Evolutionary conservation across 2,113 vertebrate species (phyloP), one percentile per base, ranked within the genome.

Genomic region (Pelodiscus sinensis): DNA sequence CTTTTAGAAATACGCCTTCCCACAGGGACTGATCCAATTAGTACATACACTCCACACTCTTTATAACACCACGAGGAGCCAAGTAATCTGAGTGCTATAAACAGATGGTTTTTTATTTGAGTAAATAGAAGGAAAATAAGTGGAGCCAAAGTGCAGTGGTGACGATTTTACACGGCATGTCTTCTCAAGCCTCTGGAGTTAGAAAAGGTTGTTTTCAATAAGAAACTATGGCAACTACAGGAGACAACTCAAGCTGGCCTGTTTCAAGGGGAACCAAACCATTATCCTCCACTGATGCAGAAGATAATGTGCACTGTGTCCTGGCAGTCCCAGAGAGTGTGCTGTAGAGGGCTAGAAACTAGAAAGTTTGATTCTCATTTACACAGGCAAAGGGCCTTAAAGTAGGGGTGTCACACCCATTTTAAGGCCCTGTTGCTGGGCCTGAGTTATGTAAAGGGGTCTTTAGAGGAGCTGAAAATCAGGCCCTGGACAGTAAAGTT

Each of bases 1-100:
- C 92, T 94, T 92, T 95, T 95, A 96, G 92, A 96, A 96, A 95
- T 90, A 95, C 65, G 82, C 85, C 78, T 96, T 94, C 94, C 91
- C 85, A 84, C 5, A 35, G 86, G 89, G 87, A 96, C 86, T 92
- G 92, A 96, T 94, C 82, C 44, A 79, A 86, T 86, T 92, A 4
- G 11, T 84, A 84, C n/a, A 68, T 54, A 86, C 44, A 24, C 86
- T 95, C 81, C 88, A 91, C 82, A 94, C 94, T 94, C 91, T 93
- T 96, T 94, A 92, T 92, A 94, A 93, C 91, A 88, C 77, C 88
- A 77, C 35, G 50, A 62, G 54, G 73, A 83, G 90, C 96, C 92
- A 97, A 95, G 93, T 95, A 96, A 80, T 62, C 73, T 73, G 58
- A 90, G 84, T 86, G 95, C 87, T 93, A 95, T 84, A 97, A 97